Base-by-base conservation (phyloP, 2,888 invertebrate species). In the Zelleria hepariella region DNA sequence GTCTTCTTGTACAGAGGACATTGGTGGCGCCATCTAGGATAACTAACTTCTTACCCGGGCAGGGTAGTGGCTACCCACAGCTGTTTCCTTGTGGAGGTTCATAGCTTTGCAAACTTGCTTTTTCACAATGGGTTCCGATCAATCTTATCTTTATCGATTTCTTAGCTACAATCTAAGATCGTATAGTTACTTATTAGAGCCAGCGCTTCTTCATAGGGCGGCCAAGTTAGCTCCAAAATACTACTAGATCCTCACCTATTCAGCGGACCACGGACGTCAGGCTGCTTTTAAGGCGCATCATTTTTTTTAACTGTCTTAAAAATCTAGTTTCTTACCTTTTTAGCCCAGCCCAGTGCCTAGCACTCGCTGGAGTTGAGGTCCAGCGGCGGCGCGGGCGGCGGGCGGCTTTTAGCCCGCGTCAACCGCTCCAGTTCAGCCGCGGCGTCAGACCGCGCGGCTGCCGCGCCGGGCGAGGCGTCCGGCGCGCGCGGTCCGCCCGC, bases 1-100 rank as follows among this genome's bases (percentile, higher is more conserved):
- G 95, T 94, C 89, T 98, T 98, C 92, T 98, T 98, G 86, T 95
- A 95, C 70, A 99, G 92, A n/a, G n/a, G n/a, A n/a, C n/a, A n/a
- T n/a, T n/a, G n/a, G n/a, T n/a, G n/a, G n/a, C n/a, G n/a, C n/a
- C 49, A n/a, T 49, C 10, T 10, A 49, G 49, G n/a, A 7, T n/a
- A n/a, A 7, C 48, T 5, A 18, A 5, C n/a, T n/a, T 7, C 20
- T 15, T 15, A 7, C n/a, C 48, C 5, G 2, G n/a, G 5, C 1
- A 2, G n/a, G 2, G 6, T 48, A 48, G 6, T 5, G 48, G n/a
- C 48, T 49, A 21, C 7, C 10, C n/a, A n/a, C n/a, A n/a, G n/a
- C n/a, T n/a, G n/a, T n/a, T n/a, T n/a, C n/a, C n/a, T n/a, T n/a
- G n/a, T n/a, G n/a, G n/a, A n/a, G n/a, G n/a, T n/a, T n/a, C n/a